Evolutionary conservation across 2,797 vertebrate species (phyloP), one percentile per base, ranked within the genome.

Genomic region (Chaunax sp.): DNA sequence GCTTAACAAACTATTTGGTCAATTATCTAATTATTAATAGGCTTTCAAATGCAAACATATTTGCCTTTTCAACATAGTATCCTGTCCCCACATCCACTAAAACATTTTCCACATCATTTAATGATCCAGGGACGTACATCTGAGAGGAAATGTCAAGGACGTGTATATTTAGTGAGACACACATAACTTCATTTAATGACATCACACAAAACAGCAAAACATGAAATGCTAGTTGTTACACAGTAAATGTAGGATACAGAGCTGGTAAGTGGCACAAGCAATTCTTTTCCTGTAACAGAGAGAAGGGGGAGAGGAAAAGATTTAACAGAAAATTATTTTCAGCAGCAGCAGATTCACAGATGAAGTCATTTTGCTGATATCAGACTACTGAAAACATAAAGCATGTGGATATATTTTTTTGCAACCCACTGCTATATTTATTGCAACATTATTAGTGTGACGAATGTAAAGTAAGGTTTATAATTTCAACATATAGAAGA

Each of bases 101-200:
- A 15, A 98, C 95, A 3, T 92, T 93, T 3, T 95, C 92, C 19
- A 97, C 95, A 0, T 98, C 95, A 38, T 95, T 93, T 64, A 98
- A 92, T 69, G 93, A 96, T 75, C 97, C 97, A 1, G 97, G 97
- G 19, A 98, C 97, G 1, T 98, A 98, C 97, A 98, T 98, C 97
- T 98, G 82, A 66, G 59, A 61, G 55, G 28, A 57, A 60, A 37
- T 9, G 79, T 95, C 88, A 96, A 96, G 91, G 91, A 78, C 38
- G 70, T 72, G 3, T n/a, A 55, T 0, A 1, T 6, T 64, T 1
- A 45, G 19, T 5, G 19, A 63, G 23, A 23, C 1, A 55, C 7
- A 35, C 6, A 25, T 1, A 7, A 45, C 1, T 0, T 63, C 1
- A 46, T 53, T 56, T 20, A 30, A 78, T 57, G 5, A 75, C 12